Evolutionary conservation across 2,888 invertebrate genomes (phyloP).

Genomic region (Pelosia muscerda): DNA sequence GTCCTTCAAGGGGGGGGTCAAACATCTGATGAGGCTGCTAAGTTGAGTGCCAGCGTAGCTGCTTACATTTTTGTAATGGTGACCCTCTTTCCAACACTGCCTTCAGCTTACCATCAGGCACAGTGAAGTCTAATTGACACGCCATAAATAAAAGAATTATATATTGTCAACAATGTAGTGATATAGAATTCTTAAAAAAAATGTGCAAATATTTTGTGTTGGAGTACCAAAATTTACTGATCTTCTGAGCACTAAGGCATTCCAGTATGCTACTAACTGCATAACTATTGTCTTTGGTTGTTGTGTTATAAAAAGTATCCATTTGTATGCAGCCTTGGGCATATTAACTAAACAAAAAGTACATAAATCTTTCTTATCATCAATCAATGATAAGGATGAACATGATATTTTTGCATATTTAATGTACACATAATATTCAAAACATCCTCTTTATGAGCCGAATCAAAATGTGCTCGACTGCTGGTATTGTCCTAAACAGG

Average conservation of each 20-base stretch:
- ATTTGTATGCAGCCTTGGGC: not conserved
- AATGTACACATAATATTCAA: too few relatives aligned
- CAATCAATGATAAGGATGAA: not conserved
- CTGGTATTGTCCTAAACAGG: not conserved
- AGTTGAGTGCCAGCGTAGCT: too few relatives aligned
- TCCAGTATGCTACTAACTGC: too few relatives aligned
- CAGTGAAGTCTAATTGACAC: too few relatives aligned
- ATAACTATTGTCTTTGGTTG: not conserved
- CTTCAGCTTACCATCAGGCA: too few relatives aligned
- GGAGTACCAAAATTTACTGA: not conserved
- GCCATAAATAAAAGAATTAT: too few relatives aligned
- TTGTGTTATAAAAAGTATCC: not conserved
- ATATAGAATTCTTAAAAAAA: not conserved
- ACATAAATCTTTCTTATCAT: not conserved
- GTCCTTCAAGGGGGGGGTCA: too few relatives aligned
- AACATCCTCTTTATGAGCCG: not conserved
- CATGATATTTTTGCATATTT: not conserved
- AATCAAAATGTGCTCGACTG: not conserved
- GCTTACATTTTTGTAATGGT: too few relatives aligned
- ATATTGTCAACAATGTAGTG: too few relatives aligned
- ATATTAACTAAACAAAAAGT: not conserved
- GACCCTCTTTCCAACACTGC: too few relatives aligned
- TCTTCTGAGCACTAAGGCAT: not conserved
- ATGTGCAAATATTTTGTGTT: not conserved
- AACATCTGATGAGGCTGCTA: too few relatives aligned